Evolutionary conservation across 2,888 invertebrate genomes (phyloP).

Genomic region (Phymatocera aterrima): DNA sequence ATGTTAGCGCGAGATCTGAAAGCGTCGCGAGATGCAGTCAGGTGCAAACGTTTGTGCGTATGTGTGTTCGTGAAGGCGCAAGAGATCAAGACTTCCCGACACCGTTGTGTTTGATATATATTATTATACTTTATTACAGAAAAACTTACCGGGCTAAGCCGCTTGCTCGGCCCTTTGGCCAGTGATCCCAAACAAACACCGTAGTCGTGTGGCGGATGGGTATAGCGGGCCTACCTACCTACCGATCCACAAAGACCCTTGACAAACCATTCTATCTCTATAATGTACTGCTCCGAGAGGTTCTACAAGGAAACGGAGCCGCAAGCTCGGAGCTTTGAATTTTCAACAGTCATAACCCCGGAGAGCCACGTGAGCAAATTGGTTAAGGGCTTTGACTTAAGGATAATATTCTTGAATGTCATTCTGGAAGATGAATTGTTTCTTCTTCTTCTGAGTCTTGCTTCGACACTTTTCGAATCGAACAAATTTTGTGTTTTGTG

Average conservation of each 20-base stretch:
- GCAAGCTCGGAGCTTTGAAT: background rate
- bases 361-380: too few relatives aligned
- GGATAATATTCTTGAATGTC: too few relatives aligned
- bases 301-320: background rate
- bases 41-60: constrained; percentile 5
- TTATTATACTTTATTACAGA: background rate
- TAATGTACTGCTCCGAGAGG: background rate
- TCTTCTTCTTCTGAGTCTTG: too few relatives aligned
- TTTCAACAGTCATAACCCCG: too few relatives aligned
- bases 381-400: too few relatives aligned
- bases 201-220: background rate
- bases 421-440: too few relatives aligned
- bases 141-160: constrained; percentile 12
- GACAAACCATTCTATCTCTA: constrained; percentile 12
- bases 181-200: constrained; percentile 38
- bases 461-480: too few relatives aligned
- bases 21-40: constrained; percentile 10
- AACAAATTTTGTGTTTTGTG: too few relatives aligned
- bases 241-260: constrained; percentile 33
- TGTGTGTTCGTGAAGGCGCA: background rate
- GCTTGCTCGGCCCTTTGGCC: constrained; percentile 32
- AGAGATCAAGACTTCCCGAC: constrained; percentile 7
- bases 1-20: background rate
- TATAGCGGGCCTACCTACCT: background rate
- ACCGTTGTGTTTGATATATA: constrained; percentile 12